These are phyloP conservation scores for Branchellion lobata DNA, from an alignment of 2,888 invertebrate genomes.

Conservation along the genomic window DNA sequence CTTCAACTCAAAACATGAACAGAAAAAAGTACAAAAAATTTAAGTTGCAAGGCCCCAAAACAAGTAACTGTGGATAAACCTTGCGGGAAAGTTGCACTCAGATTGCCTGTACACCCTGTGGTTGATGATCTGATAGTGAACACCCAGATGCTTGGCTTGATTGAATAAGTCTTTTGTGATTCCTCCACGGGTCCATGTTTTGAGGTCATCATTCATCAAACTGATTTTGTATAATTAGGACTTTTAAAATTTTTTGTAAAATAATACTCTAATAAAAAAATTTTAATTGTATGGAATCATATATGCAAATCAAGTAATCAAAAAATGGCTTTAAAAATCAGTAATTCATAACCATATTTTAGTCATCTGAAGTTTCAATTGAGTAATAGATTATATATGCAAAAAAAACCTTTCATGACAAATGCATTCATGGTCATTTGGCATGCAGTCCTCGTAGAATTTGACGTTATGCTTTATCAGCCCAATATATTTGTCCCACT, in stretches of 20 bases:
- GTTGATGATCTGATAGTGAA: slow-evolving; percentile 79
- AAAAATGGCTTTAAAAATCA: no score
- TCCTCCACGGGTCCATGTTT: slow-evolving; percentile 70
- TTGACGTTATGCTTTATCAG: slow-evolving; percentile 56
- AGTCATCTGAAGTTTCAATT: no score
- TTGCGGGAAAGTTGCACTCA: slow-evolving; percentile 85
- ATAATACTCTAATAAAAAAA: no score
- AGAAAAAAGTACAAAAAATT: no score
- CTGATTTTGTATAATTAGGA: not conserved
- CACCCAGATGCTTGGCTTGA: slow-evolving; percentile 66
- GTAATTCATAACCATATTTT: no score
- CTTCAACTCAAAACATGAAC: no score
- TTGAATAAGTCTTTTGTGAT: slow-evolving; percentile 72
- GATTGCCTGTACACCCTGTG: slow-evolving; percentile 78
- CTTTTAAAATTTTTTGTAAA: not conserved
- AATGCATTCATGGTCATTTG: slow-evolving; percentile 54
- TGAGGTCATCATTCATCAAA: slow-evolving; percentile 68
- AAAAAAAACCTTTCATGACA: slow-evolving; percentile 55
- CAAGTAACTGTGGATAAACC: slow-evolving; percentile 53
- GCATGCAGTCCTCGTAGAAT: slow-evolving; percentile 56
- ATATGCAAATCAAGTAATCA: no score
- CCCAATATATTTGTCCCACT: slow-evolving; percentile 58
- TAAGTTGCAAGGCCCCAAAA: not conserved
- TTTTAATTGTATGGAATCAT: no score
- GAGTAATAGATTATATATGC: no score